Conservation (phyloP, 1,140 invertebrate species). For the Wasmannia auropunctata region DNA sequence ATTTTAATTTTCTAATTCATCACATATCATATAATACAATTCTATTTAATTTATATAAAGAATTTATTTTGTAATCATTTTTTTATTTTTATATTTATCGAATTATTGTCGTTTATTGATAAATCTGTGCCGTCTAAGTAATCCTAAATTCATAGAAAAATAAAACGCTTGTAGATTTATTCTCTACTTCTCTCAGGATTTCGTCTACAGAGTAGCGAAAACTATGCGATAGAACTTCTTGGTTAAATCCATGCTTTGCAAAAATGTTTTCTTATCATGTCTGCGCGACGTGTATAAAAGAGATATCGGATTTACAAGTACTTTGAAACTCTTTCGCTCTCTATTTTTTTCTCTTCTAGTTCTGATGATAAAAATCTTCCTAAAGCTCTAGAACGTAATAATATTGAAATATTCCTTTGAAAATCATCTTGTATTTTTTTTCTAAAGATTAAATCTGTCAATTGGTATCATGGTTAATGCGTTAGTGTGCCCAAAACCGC, state of each 20-base stretch:
- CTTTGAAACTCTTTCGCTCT: background rate
- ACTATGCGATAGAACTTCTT: background rate
- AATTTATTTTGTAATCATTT: too few relatives aligned
- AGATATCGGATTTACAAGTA: constrained; percentile 29
- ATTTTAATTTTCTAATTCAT: too few relatives aligned
- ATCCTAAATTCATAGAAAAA: background rate
- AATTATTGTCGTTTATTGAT: background rate
- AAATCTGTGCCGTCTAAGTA: background rate
- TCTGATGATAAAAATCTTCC: constrained; percentile 23
- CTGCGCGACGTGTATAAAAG: constrained; percentile 10
- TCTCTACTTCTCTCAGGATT: background rate
- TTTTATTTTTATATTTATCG: background rate
- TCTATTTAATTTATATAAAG: too few relatives aligned
- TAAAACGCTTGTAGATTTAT: background rate
- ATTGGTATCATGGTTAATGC: background rate
- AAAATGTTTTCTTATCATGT: constrained; percentile 40
- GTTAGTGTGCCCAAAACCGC: background rate
- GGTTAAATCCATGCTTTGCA: constrained; percentile 7
- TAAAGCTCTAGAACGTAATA: background rate
- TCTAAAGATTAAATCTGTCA: background rate
- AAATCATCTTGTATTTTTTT: constrained; percentile 12
- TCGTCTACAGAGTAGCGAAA: background rate
- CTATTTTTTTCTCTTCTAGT: background rate
- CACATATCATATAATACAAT: too few relatives aligned
- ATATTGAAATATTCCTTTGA: background rate